Percentiles rank a stretch among this genome's conserved stretches.
Evolutionary conservation across 2,888 invertebrate species (phyloP).

Genomic region (Apotomis capreana): DNA sequence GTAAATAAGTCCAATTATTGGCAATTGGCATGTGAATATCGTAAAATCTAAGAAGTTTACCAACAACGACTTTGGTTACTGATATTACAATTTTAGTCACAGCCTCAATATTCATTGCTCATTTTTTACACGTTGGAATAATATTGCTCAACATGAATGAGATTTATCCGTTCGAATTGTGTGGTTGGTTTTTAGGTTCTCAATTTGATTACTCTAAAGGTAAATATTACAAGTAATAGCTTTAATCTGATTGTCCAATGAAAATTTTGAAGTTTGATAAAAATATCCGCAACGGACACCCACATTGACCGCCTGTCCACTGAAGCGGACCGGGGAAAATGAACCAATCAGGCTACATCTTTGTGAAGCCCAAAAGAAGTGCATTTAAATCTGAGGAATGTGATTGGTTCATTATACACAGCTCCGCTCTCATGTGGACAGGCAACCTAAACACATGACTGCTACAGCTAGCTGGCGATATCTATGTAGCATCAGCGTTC

Average conservation of each 20-base stretch:
- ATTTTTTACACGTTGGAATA: background rate
- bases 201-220: background rate
- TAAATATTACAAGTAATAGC: background rate
- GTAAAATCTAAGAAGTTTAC: background rate
- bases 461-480: constrained; percentile 24
- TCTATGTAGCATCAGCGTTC: constrained; percentile 23
- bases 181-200: background rate
- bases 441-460: background rate
- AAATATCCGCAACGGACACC: constrained; percentile 21
- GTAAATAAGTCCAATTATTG: constrained; percentile 7
- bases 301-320: background rate
- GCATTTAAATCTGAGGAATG: too few species aligned
- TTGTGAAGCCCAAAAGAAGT: too few species aligned
- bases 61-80: background rate
- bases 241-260: background rate
- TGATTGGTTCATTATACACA: too few species aligned
- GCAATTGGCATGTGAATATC: constrained; percentile 17
- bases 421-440: too few species aligned
- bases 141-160: background rate
- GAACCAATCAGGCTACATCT: too few species aligned
- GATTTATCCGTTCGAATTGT: background rate
- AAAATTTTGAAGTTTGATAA: background rate
- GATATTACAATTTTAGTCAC: constrained; percentile 19
- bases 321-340: too few species aligned
- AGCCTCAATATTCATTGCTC: constrained; percentile 23